Conservation (phyloP, 2,797 vertebrate species). For the Passerculus sandwichensis region DNA sequence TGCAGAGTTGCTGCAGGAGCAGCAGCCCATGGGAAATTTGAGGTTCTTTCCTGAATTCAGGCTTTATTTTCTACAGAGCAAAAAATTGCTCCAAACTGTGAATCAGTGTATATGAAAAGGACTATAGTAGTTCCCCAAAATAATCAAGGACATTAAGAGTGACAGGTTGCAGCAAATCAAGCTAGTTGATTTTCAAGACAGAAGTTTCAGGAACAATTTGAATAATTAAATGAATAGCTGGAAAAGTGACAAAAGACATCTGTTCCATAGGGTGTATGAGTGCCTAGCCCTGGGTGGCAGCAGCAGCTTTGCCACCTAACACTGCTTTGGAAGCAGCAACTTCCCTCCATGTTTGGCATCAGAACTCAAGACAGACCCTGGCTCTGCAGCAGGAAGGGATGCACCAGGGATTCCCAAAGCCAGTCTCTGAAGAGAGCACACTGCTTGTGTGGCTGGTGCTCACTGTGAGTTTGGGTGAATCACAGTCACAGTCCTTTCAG, state of each 20-base stretch:
- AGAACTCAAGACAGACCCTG: neutral
- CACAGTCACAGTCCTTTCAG: neutral
- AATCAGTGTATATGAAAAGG: neutral
- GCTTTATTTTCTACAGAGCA: neutral
- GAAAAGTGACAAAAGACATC: neutral
- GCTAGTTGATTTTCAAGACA: neutral
- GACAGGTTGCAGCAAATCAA: neutral
- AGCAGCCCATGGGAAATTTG: neutral
- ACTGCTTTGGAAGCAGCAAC: neutral
- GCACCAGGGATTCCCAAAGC: neutral
- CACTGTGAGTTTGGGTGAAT: neutral
- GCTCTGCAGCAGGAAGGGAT: neutral
- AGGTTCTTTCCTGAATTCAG: neutral
- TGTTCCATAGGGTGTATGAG: neutral
- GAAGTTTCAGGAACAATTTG: neutral
- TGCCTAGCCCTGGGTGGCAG: neutral
- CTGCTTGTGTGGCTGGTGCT: neutral
- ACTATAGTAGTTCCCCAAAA: neutral
- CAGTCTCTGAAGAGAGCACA: neutral
- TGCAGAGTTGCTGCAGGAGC: neutral
- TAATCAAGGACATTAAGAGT: neutral
- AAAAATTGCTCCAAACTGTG: fast-evolving
- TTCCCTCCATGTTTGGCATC: neutral
- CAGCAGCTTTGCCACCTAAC: neutral
- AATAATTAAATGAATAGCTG: neutral